These are phyloP conservation scores for Meloidogyne floridensis DNA, from an alignment of 1,140 invertebrate genomes.

Conservation along the genomic window DNA sequence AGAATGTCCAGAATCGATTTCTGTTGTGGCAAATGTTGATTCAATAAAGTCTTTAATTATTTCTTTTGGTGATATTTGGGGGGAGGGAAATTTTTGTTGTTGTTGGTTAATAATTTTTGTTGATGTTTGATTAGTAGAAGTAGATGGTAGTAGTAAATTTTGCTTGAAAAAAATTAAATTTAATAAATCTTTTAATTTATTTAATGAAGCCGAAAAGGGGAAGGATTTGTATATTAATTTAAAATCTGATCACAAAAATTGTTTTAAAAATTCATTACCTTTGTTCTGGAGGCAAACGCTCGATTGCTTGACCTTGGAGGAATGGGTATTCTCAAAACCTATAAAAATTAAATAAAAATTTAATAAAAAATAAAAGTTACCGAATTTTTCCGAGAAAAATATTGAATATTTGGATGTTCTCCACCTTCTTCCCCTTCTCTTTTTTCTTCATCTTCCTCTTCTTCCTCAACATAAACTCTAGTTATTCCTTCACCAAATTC, in stretches of 20 bases:
- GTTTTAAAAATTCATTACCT: not conserved
- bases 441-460: constrained; percentile 28
- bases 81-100: not conserved
- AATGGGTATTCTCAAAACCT: constrained; percentile 51
- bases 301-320: constrained; percentile 52
- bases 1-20: constrained; percentile 30
- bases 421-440: constrained; percentile 49
- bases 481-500: constrained; percentile 25
- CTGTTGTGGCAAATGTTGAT: not conserved
- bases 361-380: constrained; percentile 5
- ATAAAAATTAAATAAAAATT: no score
- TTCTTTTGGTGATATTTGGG: not conserved
- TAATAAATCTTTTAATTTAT: not conserved
- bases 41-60: not conserved
- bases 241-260: constrained; percentile 2
- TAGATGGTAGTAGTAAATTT: not conserved
- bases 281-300: constrained; percentile 27
- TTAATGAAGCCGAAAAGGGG: not conserved
- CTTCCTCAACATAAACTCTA: constrained; percentile 27
- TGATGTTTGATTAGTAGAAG: not conserved
- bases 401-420: constrained; percentile 49
- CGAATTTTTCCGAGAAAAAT: constrained; percentile 55
- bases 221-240: not conserved
- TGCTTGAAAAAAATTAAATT: constrained; percentile 6
- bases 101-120: not conserved